These are phyloP conservation scores for Aphaenogaster ashmeadi DNA, from an alignment of 1,140 invertebrate species.

Conservation along the genomic window DNA sequence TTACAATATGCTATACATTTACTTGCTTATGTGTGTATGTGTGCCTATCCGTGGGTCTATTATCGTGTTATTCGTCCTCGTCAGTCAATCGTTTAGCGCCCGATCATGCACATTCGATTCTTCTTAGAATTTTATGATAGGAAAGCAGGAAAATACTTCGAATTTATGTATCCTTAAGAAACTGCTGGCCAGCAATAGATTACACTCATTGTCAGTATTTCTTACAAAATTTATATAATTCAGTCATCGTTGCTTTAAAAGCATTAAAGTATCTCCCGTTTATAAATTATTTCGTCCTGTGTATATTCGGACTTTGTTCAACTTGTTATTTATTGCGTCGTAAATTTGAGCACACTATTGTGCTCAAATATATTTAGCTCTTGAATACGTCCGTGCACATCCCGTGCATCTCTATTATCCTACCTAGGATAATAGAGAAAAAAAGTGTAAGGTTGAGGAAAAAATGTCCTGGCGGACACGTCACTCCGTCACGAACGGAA, in stretches of 20 bases:
- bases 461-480: neutral
- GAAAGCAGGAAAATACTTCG: neutral
- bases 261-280: neutral
- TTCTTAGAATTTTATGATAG: neutral
- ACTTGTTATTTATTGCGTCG: slow-evolving; percentile 3
- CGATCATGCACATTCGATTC: neutral
- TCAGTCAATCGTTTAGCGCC: neutral
- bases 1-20: neutral
- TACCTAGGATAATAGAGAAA: neutral
- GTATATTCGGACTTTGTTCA: neutral
- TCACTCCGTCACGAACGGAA: neutral
- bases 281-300: neutral
- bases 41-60: neutral
- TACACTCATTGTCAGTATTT: neutral
- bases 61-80: neutral
- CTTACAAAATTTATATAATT: neutral
- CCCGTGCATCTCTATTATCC: neutral
- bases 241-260: neutral
- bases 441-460: neutral
- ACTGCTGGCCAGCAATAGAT: neutral
- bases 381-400: neutral
- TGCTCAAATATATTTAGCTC: neutral
- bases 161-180: neutral
- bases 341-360: neutral
- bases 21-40: neutral